These are phyloP conservation scores for Sylvicapra grimmia DNA, from an alignment of 2,113 vertebrate genomes.

Conservation along the genomic window DNA sequence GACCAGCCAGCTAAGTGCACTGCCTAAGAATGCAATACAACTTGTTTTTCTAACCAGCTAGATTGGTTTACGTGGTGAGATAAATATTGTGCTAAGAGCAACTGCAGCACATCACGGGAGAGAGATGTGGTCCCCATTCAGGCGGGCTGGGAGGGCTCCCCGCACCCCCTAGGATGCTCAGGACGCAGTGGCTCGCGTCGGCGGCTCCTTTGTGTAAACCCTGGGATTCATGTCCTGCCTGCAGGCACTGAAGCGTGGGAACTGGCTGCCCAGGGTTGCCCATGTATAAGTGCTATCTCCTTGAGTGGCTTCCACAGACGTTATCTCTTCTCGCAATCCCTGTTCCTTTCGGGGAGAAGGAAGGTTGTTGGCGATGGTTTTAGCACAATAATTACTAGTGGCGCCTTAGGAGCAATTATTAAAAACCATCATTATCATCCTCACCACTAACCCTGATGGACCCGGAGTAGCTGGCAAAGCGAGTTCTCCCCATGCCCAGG, in stretches of 20 bases:
- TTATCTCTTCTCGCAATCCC: background rate
- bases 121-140: background rate
- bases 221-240: background rate
- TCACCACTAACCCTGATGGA: rapidly evolving
- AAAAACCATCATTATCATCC: background rate
- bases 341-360: background rate
- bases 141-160: background rate
- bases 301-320: background rate
- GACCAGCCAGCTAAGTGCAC: constrained; percentile 31
- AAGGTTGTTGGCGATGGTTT: background rate
- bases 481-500: rapidly evolving
- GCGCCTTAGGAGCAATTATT: background rate
- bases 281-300: background rate
- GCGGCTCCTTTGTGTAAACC: background rate
- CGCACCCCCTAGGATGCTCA: rapidly evolving
- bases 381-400: background rate
- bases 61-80: constrained; percentile 40
- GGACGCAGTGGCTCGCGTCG: rapidly evolving
- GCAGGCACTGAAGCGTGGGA: background rate
- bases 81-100: constrained; percentile 29
- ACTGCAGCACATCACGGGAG: background rate
- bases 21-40: constrained; percentile 39
- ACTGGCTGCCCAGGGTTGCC: background rate
- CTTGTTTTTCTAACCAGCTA: constrained; percentile 52
- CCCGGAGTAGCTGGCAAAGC: background rate